Conservation (phyloP, 2,888 invertebrate genomes). For the Neoascia interrupta region DNA sequence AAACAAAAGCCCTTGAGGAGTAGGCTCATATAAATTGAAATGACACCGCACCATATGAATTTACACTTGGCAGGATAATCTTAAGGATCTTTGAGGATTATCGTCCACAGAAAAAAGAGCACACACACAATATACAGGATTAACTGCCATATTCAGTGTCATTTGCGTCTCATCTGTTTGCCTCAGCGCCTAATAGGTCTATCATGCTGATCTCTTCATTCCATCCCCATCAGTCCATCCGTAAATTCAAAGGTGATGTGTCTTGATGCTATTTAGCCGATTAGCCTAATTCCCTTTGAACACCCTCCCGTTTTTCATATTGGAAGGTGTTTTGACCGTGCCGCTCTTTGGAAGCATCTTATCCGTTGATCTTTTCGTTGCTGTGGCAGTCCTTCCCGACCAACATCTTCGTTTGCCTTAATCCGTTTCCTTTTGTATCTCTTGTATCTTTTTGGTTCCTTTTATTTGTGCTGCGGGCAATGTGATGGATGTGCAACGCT, state of each 20-base stretch:
- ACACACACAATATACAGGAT: conserved; percentile 68
- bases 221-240: conserved; percentile 11
- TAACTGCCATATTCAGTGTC: conserved; percentile 74
- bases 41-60: conserved; percentile 41
- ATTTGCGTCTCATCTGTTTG: conserved; percentile 71
- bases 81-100: conserved; percentile 60
- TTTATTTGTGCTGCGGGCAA: conserved; percentile 39
- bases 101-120: conserved; percentile 50
- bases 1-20: conserved; percentile 34
- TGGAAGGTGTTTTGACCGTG: conserved; percentile 58
- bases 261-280: conserved; percentile 63
- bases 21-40: conserved; percentile 48
- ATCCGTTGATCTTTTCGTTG: conserved; percentile 64
- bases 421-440: conserved; percentile 47
- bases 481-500: conserved; percentile 67
- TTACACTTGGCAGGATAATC: conserved; percentile 60
- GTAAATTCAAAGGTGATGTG: conserved; percentile 6
- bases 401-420: conserved; percentile 43
- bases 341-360: conserved; percentile 48
- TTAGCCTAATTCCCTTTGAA: conserved; percentile 65
- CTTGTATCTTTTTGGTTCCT: conserved; percentile 36
- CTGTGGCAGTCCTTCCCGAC: conserved; percentile 25
- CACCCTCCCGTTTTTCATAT: conserved; percentile 48
- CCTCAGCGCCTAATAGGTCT: conserved; percentile 57
- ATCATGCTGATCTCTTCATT: conserved; percentile 65